phyloP scores from a whole-genome alignment of 1,140 invertebrate genomes.

The Aphelinus atriplicis region DNA sequence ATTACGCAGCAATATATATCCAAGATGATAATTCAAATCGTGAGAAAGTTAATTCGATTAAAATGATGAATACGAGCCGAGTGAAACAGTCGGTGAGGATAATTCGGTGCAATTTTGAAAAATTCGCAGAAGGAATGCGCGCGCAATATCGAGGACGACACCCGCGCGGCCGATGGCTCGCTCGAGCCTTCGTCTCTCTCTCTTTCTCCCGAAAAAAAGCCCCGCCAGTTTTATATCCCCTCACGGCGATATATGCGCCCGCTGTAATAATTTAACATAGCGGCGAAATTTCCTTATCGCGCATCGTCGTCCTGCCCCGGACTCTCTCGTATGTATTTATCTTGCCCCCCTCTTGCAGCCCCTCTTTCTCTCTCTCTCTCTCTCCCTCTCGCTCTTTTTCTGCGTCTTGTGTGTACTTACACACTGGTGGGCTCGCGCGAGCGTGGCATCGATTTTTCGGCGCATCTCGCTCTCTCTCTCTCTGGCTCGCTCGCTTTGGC shows the following conservation, averaged over 20 bases:
- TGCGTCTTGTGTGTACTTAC: neutral
- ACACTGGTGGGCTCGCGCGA: neutral
- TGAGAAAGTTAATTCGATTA: no score
- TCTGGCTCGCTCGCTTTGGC: neutral
- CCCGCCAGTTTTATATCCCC: neutral
- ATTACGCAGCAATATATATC: no score
- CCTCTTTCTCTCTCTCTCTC: neutral
- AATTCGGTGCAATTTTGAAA: constrained; percentile 1
- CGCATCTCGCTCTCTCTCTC: neutral
- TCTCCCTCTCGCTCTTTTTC: neutral
- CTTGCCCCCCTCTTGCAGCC: neutral
- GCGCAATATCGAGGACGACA: neutral
- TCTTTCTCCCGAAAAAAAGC: neutral
- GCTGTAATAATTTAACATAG: constrained; percentile 28
- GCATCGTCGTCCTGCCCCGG: constrained; percentile 13
- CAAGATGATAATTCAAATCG: no score
- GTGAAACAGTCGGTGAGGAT: no score
- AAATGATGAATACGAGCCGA: no score
- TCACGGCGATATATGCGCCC: constrained; percentile 1
- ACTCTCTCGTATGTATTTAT: constrained; percentile 23
- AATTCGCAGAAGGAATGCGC: constrained; percentile 17
- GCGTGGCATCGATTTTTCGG: constrained; percentile 27
- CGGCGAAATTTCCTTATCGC: constrained; percentile 31
- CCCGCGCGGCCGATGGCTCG: neutral
- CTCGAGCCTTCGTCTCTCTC: no score